Conservation (phyloP, 2,888 invertebrate genomes). For the Epinotia nisella region DNA sequence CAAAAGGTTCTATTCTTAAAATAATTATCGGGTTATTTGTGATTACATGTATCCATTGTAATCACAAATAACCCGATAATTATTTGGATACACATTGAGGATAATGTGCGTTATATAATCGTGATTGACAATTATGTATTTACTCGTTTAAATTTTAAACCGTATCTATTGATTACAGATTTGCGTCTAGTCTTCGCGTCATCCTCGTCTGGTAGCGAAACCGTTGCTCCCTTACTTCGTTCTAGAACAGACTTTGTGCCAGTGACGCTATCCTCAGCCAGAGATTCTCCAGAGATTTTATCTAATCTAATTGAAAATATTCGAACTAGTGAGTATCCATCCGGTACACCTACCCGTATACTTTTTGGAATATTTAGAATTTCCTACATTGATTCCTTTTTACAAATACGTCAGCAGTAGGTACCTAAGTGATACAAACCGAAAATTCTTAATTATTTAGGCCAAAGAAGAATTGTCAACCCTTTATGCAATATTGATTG, state of each 20-base stretch:
- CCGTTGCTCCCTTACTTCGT: slow-evolving; percentile 44
- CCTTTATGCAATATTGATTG: slow-evolving; percentile 77
- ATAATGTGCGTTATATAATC: not conserved
- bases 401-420: too few relatives aligned
- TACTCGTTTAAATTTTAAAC: too few relatives aligned
- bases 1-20: too few relatives aligned
- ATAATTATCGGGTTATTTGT: too few relatives aligned
- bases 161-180: slow-evolving; percentile 35
- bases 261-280: slow-evolving; percentile 41
- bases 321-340: slow-evolving; percentile 16
- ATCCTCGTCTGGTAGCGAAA: slow-evolving; percentile 43
- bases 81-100: too few relatives aligned
- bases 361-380: not conserved
- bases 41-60: too few relatives aligned
- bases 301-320: slow-evolving; percentile 37
- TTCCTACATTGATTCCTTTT: too few relatives aligned
- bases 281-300: slow-evolving; percentile 36
- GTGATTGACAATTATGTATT: not conserved
- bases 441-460: slow-evolving; percentile 1
- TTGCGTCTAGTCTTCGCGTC: slow-evolving; percentile 47
- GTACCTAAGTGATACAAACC: not conserved
- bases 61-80: too few relatives aligned
- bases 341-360: too few relatives aligned
- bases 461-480: slow-evolving; percentile 61
- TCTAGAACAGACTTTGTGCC: slow-evolving; percentile 45